Conservation (phyloP, 2,888 invertebrate species). For the Deilephila elpenor region DNA sequence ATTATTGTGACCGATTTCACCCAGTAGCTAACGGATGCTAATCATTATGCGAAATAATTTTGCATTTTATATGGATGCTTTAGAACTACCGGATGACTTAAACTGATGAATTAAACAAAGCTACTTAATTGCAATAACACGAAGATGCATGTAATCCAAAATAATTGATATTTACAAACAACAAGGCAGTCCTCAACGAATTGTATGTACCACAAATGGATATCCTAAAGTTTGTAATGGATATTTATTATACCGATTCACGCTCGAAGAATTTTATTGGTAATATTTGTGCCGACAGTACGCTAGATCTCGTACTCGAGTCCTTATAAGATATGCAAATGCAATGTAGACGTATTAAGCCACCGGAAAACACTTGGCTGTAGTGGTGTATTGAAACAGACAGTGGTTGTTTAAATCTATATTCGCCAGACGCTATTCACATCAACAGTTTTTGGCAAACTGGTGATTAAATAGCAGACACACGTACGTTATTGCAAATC, state of each 20-base stretch:
- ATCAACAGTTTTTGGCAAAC: constrained; percentile 22
- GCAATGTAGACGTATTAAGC: constrained; percentile 28
- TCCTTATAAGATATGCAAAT: not conserved
- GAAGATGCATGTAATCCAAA: not conserved
- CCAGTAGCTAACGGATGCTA: constrained; percentile 31
- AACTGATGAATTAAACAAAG: not conserved
- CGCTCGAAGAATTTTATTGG: not conserved
- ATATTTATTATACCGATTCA: not conserved
- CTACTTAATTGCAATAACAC: not conserved
- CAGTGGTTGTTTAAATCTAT: constrained; percentile 24
- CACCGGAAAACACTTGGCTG: constrained; percentile 31
- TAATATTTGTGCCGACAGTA: not conserved
- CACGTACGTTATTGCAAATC: constrained; percentile 31
- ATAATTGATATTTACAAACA: too few relatives aligned
- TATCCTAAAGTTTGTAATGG: not conserved
- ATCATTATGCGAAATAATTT: constrained; percentile 29
- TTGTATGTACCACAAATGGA: not conserved
- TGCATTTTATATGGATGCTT: not conserved
- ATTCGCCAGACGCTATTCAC: constrained; percentile 22
- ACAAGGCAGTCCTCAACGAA: too few relatives aligned
- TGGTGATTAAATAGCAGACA: constrained; percentile 28
- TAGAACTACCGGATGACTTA: too few relatives aligned
- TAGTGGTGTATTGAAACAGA: constrained; percentile 26
- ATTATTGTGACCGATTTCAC: constrained; percentile 43
- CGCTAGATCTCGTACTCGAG: not conserved